Base-by-base conservation (phyloP, 1,140 invertebrate genomes). In the Pseudomyrmex dendroicus region DNA sequence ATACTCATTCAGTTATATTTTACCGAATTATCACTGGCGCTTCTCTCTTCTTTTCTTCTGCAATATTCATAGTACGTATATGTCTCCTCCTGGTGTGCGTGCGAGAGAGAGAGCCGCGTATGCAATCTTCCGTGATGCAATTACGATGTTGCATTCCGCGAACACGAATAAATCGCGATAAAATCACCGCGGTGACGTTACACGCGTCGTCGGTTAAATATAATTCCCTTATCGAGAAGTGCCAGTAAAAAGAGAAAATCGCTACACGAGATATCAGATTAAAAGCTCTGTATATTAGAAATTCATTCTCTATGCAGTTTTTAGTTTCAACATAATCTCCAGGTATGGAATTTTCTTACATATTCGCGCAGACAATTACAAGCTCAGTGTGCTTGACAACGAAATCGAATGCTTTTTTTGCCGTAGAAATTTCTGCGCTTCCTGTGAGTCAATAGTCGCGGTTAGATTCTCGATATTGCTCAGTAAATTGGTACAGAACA, bases 161-260 rank as follows among this genome's bases (percentile, higher is more conserved):
- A 82, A 74, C 25, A 72, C 25, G 80, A 17, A 63, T 74, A 73
- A 74, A 62, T 74, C 67, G 50, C 46, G 50, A 73, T 73, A 82
- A 74, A 73, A 48, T 9, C 59, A 10, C 70, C 15, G 9, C 22
- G 20, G 46, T 46, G 25, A 73, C 86, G 70, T 87, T 78, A 83
- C 66, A 35, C 46, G 85, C 46, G 85, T 54, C 73, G 46, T 64
- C 61, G 70, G 59, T 84, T 88, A 87, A 88, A 87, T 88, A 88
- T 87, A 88, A 88, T 88, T 84, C 35, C 74, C 83, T 84, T 88
- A 87, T 84, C 85, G 82, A 35, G 35, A 35, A 35, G 25, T 46
- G 48, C 50, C 74, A 85, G 85, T 88, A 86, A 88, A 88, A 88
- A 83, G 86, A 84, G 82, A 67, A 68, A 82, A 86, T 77, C 35